A percentile compares a stretch with the other conserved stretches of the same genome.
phyloP scores from a whole-genome alignment of 2,888 invertebrate species.

The Tiliacea citrago region DNA sequence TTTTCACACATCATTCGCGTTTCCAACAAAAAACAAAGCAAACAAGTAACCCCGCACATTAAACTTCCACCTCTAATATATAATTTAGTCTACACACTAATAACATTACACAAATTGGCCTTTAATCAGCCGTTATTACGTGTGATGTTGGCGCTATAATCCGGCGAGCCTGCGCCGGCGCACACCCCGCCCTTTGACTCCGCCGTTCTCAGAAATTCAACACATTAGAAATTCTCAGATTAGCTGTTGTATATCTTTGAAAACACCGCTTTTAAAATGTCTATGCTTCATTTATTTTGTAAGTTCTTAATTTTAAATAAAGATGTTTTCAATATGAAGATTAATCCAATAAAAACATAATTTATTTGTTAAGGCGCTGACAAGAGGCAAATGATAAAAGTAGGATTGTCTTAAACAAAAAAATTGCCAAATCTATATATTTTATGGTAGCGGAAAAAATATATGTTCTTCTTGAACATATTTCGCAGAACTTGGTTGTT shows the following conservation, averaged over 20 bases:
- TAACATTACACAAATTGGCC: slow-evolving; percentile 66
- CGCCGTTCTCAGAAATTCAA: slow-evolving; percentile 61
- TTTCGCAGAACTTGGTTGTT: too few species aligned
- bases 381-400: too few species aligned
- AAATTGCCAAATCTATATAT: too few species aligned
- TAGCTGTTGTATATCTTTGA: slow-evolving; percentile 34
- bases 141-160: slow-evolving; percentile 64
- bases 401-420: too few species aligned
- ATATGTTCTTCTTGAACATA: too few species aligned
- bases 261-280: slow-evolving; percentile 28
- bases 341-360: background rate
- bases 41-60: slow-evolving; percentile 36
- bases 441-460: too few species aligned
- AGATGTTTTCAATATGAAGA: background rate
- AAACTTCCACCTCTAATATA: slow-evolving; percentile 37
- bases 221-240: slow-evolving; percentile 51
- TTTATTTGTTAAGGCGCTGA: too few species aligned
- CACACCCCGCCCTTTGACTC: slow-evolving; percentile 72
- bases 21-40: slow-evolving; percentile 42
- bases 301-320: background rate
- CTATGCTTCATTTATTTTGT: background rate
- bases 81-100: slow-evolving; percentile 60
- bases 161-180: slow-evolving; percentile 61
- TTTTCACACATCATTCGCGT: slow-evolving; percentile 43
- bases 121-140: slow-evolving; percentile 69